These are phyloP conservation scores for Aporophyla lueneburgensis DNA, from an alignment of 2,888 invertebrate species.

Conservation along the genomic window DNA sequence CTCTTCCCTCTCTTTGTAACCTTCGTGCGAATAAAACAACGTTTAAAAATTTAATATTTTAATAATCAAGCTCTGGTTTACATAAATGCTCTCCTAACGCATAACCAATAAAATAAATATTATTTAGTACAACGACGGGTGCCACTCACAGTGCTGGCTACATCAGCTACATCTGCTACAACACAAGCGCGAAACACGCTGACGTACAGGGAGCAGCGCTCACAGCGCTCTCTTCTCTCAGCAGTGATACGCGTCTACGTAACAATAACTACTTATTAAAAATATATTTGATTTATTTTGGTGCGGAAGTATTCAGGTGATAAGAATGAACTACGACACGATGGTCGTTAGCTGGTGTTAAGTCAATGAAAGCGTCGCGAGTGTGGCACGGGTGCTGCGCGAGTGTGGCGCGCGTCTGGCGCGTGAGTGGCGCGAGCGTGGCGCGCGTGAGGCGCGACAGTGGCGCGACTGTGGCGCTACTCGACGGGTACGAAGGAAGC, in stretches of 20 bases:
- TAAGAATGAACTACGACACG: constrained; percentile 33
- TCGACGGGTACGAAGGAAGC: constrained; percentile 81
- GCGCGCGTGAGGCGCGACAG: constrained; percentile 42
- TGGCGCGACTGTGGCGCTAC: constrained; percentile 63
- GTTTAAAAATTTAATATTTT: constrained; percentile 54
- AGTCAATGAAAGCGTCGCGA: constrained; percentile 30
- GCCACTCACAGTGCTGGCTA: constrained; percentile 28
- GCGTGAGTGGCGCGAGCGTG: constrained; percentile 31
- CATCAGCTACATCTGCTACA: constrained; percentile 7
- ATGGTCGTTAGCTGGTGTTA: constrained; percentile 24
- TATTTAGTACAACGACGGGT: constrained; percentile 38
- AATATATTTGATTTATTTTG: constrained; percentile 34
- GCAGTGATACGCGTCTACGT: constrained; percentile 24
- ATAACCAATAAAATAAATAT: constrained; percentile 58
- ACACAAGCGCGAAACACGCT: constrained; percentile 16
- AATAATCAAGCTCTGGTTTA: constrained; percentile 56
- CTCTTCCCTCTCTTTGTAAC: constrained; percentile 57
- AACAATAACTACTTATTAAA: constrained; percentile 18
- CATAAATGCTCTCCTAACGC: constrained; percentile 52
- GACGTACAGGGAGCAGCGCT: constrained; percentile 4
- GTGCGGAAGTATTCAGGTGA: constrained; percentile 36
- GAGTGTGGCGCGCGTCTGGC: constrained; percentile 25
- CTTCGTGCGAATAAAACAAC: constrained; percentile 71
- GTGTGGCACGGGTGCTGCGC: constrained; percentile 5
- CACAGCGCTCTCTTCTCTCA: constrained; percentile 9